Percentiles rank a stretch among this genome's conserved stretches.
Conservation (phyloP, 2,797 vertebrate genomes). For the Poecilia wingei region DNA sequence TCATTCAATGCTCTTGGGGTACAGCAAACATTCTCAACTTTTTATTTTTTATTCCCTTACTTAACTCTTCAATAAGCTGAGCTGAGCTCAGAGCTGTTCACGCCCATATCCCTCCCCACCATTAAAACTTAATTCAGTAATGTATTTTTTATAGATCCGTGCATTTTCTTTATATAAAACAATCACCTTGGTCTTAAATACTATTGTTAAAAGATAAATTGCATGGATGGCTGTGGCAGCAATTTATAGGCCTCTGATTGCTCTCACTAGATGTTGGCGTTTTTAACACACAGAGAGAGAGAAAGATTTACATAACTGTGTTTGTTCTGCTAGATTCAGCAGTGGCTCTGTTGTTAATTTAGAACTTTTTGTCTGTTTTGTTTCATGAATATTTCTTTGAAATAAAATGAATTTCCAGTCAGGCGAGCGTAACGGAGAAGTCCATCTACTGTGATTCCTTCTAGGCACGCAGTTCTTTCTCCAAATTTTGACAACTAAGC, state of each 20-base stretch:
- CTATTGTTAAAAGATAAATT: background rate
- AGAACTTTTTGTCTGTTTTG: background rate
- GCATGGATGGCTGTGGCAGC: background rate
- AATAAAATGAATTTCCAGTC: background rate
- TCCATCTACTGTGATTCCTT: background rate
- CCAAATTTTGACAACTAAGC: background rate
- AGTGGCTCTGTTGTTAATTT: background rate
- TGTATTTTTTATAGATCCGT: background rate
- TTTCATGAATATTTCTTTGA: background rate
- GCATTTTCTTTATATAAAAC: background rate
- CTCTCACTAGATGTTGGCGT: background rate
- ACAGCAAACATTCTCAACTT: background rate
- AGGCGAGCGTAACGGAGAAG: background rate
- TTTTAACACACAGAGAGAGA: background rate
- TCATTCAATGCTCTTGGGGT: background rate
- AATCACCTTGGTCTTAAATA: background rate
- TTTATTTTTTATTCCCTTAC: background rate
- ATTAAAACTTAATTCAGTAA: slow-evolving; percentile 1
- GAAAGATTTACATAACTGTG: background rate
- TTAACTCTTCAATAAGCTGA: background rate
- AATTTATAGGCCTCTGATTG: background rate
- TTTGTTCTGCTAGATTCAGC: background rate
- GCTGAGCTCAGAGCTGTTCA: background rate
- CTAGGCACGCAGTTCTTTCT: background rate
- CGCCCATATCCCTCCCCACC: background rate